Base-by-base conservation (phyloP, 2,113 vertebrate genomes). In the Pterophyllum scalare region DNA sequence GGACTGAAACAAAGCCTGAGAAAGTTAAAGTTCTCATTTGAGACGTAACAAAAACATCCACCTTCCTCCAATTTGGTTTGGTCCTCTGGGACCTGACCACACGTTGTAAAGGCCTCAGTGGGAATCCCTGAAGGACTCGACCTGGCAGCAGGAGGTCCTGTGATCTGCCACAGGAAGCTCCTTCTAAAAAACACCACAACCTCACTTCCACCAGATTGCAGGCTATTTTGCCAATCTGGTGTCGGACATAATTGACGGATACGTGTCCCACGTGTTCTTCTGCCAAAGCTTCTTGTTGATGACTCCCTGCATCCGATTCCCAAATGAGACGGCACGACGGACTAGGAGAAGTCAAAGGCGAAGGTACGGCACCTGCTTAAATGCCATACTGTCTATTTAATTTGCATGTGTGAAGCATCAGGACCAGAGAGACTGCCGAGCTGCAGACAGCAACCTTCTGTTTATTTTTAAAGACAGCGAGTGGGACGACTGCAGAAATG, bases 401-500 rank as follows among this genome's bases (percentile, higher is more conserved):
- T 93, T 94, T 92, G 88, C 88, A 93, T 93, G 90, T 77, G 64
- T 57, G 81, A 81, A 86, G 64, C 75, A 60, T 85, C 75, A 75
- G 81, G 75, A 88, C 31, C 58, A 11, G 24, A 46, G 54, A 52
- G 59, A 76, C 74, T 65, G 91, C 84, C 80, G 84, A 86, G 59
- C 65, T 4, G 9, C 80, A 79, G 85, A 79, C 60, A 84, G 70
- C 77, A 56, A 64, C 26, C 12, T 26, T 85, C 59, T 75, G 24
- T 9, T 6, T 65, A 60, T 17, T 19, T 10, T 9, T 15, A 57
- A 4, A 72, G 40, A 58, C 77, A 49, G 9, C 20, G 46, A 17
- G 31, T 31, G 54, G 57, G 57, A 83, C 5, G 35, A 70, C 35
- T 24, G 3, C 17, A 2, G 24, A 5, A 49, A 52, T 1, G 15